phyloP scores from a whole-genome alignment of 1,140 invertebrate species.

The Drosophila serrata region DNA sequence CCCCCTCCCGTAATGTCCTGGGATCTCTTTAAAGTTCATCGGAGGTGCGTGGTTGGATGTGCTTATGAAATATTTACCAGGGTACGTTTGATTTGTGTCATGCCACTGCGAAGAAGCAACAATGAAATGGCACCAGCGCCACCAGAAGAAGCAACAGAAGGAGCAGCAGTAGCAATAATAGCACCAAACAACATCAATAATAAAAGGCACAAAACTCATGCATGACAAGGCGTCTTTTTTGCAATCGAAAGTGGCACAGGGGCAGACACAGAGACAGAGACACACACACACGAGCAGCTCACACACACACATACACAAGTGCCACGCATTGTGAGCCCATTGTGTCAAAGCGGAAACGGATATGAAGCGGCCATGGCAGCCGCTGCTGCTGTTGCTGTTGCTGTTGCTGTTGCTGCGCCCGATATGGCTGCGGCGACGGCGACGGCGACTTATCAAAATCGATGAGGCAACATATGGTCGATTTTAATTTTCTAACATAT shows the following conservation, averaged over 20 bases:
- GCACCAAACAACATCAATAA: slow-evolving; percentile 67
- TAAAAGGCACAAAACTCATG: slow-evolving; percentile 67
- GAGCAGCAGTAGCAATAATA: slow-evolving; percentile 38
- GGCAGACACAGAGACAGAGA: slow-evolving; percentile 14
- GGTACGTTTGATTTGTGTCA: slow-evolving; percentile 74
- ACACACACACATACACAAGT: slow-evolving; percentile 10
- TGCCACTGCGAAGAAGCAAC: slow-evolving; percentile 45
- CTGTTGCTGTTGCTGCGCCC: slow-evolving; percentile 4
- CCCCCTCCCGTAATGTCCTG: neutral
- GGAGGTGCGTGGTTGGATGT: slow-evolving; percentile 48
- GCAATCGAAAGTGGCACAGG: slow-evolving; percentile 68
- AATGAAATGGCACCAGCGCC: slow-evolving; percentile 28
- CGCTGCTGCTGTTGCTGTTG: slow-evolving; percentile 10
- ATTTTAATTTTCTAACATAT: slow-evolving; percentile 81
- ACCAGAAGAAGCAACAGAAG: slow-evolving; percentile 7
- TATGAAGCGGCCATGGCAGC: slow-evolving; percentile 70
- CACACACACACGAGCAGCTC: slow-evolving; percentile 15
- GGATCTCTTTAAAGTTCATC: slow-evolving; percentile 58
- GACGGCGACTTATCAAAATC: slow-evolving; percentile 74
- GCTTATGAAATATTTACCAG: slow-evolving; percentile 74
- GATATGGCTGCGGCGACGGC: neutral
- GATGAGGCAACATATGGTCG: slow-evolving; percentile 80
- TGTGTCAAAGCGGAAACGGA: slow-evolving; percentile 76
- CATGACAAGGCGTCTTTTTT: slow-evolving; percentile 75
- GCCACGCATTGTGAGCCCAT: slow-evolving; percentile 62